A percentile compares a stretch with the other conserved stretches of the same genome.
Evolutionary conservation across 2,797 vertebrate genomes (phyloP).

Genomic region (Astyanax mexicanus): DNA sequence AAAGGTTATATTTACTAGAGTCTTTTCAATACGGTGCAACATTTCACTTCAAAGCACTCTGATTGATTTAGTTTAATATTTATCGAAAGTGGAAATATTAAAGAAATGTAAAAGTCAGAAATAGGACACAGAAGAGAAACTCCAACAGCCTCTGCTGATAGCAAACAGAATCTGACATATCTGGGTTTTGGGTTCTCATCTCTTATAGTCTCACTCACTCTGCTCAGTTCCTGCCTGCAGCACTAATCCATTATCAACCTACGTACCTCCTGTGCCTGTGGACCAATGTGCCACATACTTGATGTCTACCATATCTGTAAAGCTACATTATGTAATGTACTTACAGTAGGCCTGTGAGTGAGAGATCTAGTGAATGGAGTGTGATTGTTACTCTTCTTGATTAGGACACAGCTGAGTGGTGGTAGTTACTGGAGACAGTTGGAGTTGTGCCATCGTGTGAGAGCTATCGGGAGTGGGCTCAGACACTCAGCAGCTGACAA

Average conservation of each 20-base stretch:
- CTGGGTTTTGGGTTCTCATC: slow-evolving; percentile 17
- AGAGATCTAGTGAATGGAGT: not conserved
- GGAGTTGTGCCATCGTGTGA: slow-evolving; percentile 15
- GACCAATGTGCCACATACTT: slow-evolving; percentile 35
- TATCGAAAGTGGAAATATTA: too few species aligned
- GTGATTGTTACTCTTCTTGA: not conserved
- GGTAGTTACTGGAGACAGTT: not conserved
- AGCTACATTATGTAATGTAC: not conserved
- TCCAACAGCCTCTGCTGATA: slow-evolving; percentile 8
- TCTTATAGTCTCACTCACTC: slow-evolving; percentile 12
- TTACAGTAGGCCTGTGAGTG: slow-evolving; percentile 12
- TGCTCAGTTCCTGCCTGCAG: slow-evolving; percentile 5
- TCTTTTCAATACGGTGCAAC: too few species aligned
- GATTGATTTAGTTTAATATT: too few species aligned
- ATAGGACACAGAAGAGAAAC: not conserved
- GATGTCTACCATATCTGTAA: slow-evolving; percentile 34
- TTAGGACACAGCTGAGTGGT: not conserved
- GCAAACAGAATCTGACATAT: not conserved
- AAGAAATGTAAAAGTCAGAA: too few species aligned
- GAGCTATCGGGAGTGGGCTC: slow-evolving; percentile 21
- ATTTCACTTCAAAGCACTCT: too few species aligned
- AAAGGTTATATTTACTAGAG: too few species aligned
- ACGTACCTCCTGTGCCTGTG: slow-evolving; percentile 59
- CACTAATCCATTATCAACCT: slow-evolving; percentile 39
- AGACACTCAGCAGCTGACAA: slow-evolving; percentile 29